Conservation (phyloP, 2,113 vertebrate genomes). For the Plestiodon gilberti region DNA sequence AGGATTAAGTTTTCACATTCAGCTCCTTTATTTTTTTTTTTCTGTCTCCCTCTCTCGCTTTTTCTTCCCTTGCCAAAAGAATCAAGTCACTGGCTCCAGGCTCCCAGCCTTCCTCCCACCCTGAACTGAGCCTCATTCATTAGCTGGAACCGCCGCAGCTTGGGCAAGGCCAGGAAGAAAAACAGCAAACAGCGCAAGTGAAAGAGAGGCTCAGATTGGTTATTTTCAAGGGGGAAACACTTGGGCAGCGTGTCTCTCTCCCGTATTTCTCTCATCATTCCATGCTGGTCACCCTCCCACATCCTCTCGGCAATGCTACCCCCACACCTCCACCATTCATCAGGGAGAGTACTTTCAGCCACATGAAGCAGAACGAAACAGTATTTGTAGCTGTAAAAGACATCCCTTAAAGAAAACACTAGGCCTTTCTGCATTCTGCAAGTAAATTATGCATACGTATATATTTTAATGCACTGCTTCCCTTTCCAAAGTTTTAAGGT, state of each 20-base stretch:
- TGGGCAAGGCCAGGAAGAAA: conserved; percentile 76
- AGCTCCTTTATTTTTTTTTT: conserved; percentile 52
- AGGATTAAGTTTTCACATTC: conserved; percentile 74
- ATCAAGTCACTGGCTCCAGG: conserved; percentile 74
- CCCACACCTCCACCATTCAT: conserved; percentile 42
- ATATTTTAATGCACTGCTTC: background rate
- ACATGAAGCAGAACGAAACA: background rate
- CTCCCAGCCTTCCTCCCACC: conserved; percentile 72
- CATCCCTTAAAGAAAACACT: conserved; percentile 11
- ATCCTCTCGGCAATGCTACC: conserved; percentile 2
- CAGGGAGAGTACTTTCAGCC: conserved; percentile 22
- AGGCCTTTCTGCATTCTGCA: background rate
- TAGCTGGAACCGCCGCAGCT: conserved; percentile 65
- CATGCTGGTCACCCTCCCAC: background rate
- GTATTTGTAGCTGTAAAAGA: rapidly evolving
- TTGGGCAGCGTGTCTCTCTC: background rate
- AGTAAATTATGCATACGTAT: rapidly evolving
- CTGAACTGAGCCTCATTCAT: conserved; percentile 85
- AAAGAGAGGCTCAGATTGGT: conserved; percentile 52
- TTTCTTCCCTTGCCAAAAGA: conserved; percentile 79
- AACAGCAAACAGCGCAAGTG: conserved; percentile 56
- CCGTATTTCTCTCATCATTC: rapidly evolving
- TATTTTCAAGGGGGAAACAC: conserved; percentile 35
- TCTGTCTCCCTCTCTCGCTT: conserved; percentile 56
- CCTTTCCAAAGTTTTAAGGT: background rate